A percentile compares a stretch with the other conserved stretches of the same genome.
Evolutionary conservation across 2,113 vertebrate genomes (phyloP).

Genomic region (Aptenodytes patagonicus): DNA sequence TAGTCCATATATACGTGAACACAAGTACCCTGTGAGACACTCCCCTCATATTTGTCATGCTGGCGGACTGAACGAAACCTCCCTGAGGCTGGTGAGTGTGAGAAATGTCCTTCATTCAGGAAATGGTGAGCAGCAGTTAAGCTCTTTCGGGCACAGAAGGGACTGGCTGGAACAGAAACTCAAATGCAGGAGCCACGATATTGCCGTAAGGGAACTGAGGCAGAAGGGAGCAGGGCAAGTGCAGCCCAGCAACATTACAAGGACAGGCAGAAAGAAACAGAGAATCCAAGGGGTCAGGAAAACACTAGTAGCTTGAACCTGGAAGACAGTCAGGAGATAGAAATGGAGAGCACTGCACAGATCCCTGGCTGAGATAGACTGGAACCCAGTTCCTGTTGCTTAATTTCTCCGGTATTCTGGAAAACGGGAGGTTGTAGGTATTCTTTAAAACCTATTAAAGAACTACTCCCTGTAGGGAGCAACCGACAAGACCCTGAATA

Average conservation of each 20-base stretch:
- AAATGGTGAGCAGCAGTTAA: accelerated
- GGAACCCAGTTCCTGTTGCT: not conserved
- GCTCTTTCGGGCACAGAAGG: not conserved
- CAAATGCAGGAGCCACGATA: not conserved
- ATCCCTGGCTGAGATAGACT: not conserved
- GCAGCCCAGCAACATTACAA: not conserved
- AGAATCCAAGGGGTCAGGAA: not conserved
- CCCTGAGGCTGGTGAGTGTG: not conserved
- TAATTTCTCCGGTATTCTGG: not conserved
- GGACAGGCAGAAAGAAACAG: not conserved
- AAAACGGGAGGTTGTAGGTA: not conserved
- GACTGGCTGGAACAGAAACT: not conserved
- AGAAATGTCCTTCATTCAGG: not conserved
- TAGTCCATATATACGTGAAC: not conserved
- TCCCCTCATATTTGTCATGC: not conserved
- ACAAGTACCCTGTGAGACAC: not conserved
- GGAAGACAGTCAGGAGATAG: accelerated
- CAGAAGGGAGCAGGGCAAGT: not conserved
- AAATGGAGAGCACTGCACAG: no score
- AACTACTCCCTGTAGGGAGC: not conserved
- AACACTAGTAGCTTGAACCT: not conserved
- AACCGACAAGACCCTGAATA: not conserved
- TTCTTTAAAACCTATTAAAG: not conserved
- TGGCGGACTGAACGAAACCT: not conserved
- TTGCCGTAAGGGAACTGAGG: not conserved